Conservation (phyloP, 2,797 vertebrate species). For the Neopelma chrysocephalum region DNA sequence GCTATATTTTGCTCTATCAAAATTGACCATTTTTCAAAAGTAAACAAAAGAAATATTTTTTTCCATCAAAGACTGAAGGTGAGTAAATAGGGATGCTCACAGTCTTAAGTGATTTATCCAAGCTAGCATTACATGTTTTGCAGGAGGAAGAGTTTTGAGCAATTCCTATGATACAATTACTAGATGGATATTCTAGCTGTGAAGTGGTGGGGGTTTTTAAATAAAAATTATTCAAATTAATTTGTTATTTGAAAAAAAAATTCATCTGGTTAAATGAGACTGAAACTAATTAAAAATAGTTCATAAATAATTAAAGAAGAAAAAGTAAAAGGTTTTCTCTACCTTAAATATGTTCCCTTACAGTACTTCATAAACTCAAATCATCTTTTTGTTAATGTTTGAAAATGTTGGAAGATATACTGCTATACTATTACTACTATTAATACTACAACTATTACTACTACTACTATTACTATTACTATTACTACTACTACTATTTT, state of each 20-base stretch:
- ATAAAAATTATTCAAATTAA: not conserved
- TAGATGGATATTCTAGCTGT: not conserved
- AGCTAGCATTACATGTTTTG: not conserved
- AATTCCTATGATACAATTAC: not conserved
- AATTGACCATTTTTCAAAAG: not conserved
- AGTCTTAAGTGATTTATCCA: not conserved
- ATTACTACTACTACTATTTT: not conserved
- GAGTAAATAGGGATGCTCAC: not conserved
- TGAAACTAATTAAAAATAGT: not conserved
- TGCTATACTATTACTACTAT: not conserved
- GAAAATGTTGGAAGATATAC: not conserved
- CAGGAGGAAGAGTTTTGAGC: not conserved
- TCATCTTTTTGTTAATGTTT: not conserved
- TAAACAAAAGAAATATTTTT: not conserved
- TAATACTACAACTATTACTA: not conserved
- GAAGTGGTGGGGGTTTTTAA: accelerated
- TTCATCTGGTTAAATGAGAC: not conserved
- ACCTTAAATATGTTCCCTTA: not conserved
- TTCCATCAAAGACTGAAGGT: not conserved
- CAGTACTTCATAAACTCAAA: not conserved
- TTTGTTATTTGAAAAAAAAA: not conserved
- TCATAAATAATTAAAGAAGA: not conserved
- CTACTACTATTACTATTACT: not conserved
- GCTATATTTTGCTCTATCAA: not conserved
- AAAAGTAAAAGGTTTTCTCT: not conserved